Conservation (phyloP, 2,888 invertebrate species). For the Lithophane leautieri region DNA sequence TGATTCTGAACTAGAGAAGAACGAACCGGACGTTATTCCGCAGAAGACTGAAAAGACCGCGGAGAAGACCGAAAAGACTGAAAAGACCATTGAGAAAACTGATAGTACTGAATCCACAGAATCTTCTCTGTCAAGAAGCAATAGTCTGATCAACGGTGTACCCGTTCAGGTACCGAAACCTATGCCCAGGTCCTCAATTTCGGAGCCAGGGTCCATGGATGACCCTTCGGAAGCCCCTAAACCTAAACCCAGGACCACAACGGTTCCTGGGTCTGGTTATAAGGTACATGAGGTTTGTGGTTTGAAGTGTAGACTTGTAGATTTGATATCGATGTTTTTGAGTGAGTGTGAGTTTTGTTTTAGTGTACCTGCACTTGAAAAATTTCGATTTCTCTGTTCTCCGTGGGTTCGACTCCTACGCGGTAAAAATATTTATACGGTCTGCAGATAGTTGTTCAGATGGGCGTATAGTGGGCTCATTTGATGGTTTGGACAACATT, state of each 20-base stretch:
- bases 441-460: neutral
- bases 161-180: slow-evolving; percentile 93
- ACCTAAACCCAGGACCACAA: slow-evolving; percentile 93
- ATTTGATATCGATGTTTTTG: slow-evolving; percentile 24
- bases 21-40: slow-evolving; percentile 68
- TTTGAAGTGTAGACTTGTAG: slow-evolving; percentile 49
- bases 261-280: slow-evolving; percentile 92
- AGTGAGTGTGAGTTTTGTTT: slow-evolving; percentile 35
- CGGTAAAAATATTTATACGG: neutral
- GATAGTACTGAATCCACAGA: slow-evolving; percentile 83
- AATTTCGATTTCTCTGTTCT: neutral
- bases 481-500: neutral
- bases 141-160: slow-evolving; percentile 84
- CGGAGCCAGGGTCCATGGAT: slow-evolving; percentile 91
- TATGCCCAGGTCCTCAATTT: slow-evolving; percentile 94
- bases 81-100: slow-evolving; percentile 75
- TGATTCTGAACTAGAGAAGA: slow-evolving; percentile 70
- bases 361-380: neutral
- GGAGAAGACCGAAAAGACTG: slow-evolving; percentile 65
- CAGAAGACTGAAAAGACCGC: slow-evolving; percentile 65
- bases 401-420: slow-evolving; percentile 22
- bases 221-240: slow-evolving; percentile 86
- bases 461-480: neutral
- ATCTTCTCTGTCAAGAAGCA: slow-evolving; percentile 81
- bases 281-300: slow-evolving; percentile 91